Evolutionary conservation across 2,888 invertebrate genomes (phyloP), one percentile per base, ranked within the genome.

Genomic region (Tribolium freemani): DNA sequence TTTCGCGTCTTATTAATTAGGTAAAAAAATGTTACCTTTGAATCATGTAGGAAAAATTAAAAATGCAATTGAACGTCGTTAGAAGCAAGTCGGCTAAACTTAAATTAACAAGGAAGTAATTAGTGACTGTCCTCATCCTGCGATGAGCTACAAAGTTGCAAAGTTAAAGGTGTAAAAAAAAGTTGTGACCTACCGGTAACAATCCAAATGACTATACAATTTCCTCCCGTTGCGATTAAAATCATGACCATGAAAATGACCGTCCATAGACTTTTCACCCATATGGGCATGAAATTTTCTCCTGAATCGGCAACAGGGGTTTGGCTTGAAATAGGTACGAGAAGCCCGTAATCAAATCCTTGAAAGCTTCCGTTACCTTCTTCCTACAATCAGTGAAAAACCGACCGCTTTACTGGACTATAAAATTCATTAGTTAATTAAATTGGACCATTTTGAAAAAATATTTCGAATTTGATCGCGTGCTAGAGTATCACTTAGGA

Each of bases 141-240:
- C 93, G 90, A 84, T 95, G 94, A 67, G 94, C 94, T 95, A 38
- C 38, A 38, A 38, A 38, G 38, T 38, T 38, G 8, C 2, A 44
- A 51, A 51, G 8, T 38, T 38, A 48, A 45, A 48, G 8, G 11
- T 48, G 48, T n/a, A 1, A 48, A 11, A 38, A 44, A 48, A 60
- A 60, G 45, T 67, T 38, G 6, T 48, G 54, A 71, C 90, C 89
- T 86, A 94, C 94, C 94, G 79, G 92, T 90, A 6, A 97, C 96
- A 80, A 97, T 97, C 97, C 97, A 97, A 79, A 97, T 94, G 58
- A 97, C 97, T 74, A 96, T 94, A 48, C 93, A 90, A 83, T 97
- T 97, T 16, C 97, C 97, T 0, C 94, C 92, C 51, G 94, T 93
- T 0, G 96, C 94, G 2, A 94, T 90, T 5, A 93, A 87, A 48